Evolutionary conservation across 2,113 vertebrate genomes (phyloP).

Genomic region (Pardalotus punctatus): DNA sequence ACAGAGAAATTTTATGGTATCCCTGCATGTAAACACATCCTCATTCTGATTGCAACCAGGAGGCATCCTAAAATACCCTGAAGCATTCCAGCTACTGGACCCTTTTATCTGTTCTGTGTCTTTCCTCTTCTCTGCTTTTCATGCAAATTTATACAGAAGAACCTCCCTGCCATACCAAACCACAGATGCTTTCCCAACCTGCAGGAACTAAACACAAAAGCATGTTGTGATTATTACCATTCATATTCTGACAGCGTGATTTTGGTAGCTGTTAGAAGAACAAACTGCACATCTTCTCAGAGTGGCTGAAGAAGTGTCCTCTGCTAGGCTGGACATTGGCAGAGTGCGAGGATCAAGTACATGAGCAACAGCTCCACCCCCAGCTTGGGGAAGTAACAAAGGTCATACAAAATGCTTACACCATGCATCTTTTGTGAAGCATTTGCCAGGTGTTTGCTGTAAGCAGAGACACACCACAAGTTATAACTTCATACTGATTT

Average conservation of each 20-base stretch:
- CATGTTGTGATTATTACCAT: not conserved
- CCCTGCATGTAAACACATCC: not conserved
- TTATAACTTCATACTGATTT: not conserved
- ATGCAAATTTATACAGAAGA: not conserved
- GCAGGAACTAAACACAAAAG: not conserved
- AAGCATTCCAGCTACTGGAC: not conserved
- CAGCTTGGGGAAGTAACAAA: not conserved
- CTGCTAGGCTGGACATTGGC: not conserved
- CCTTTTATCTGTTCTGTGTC: not conserved
- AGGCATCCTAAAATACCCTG: not conserved
- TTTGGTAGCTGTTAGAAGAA: not conserved
- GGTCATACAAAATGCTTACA: not conserved
- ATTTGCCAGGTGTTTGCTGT: not conserved
- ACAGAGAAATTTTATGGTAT: not conserved
- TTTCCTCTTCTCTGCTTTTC: not conserved
- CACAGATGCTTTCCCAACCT: accelerated
- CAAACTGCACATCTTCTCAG: not conserved
- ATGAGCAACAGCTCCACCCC: not conserved
- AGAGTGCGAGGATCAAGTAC: not conserved
- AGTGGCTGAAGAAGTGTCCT: not conserved
- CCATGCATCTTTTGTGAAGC: not conserved
- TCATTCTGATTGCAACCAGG: not conserved
- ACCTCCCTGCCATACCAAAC: not conserved
- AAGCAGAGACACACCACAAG: not conserved
- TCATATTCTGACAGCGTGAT: not conserved